A percentile compares a stretch with the other conserved stretches of the same genome.
Conservation (phyloP, 2,888 invertebrate species). For the Theretra japonica region DNA sequence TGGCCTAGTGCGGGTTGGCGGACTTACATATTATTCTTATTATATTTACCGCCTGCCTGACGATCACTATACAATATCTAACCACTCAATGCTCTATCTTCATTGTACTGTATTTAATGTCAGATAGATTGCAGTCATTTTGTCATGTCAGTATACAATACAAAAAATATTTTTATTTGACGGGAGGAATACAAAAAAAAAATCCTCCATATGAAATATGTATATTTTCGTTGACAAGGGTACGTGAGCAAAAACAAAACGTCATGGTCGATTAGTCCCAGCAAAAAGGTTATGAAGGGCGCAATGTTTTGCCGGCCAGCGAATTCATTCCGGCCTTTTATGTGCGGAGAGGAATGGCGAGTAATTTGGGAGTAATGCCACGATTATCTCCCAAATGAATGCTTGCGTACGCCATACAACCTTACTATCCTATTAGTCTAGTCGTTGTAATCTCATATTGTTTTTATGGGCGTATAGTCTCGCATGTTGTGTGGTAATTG, state of each 20-base stretch:
- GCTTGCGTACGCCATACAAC: neutral
- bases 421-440: neutral
- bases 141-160: too few species aligned
- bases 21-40: too few species aligned
- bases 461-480: constrained; percentile 1
- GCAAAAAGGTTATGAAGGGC: constrained; percentile 38
- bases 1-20: too few species aligned
- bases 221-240: constrained; percentile 25
- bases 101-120: too few species aligned
- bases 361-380: constrained; percentile 11
- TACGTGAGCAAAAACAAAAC: constrained; percentile 8
- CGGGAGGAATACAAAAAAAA: too few species aligned
- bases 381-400: constrained; percentile 13
- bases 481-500: constrained; percentile 16
- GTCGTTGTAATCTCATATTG: neutral
- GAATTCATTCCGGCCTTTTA: constrained; percentile 27
- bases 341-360: constrained; percentile 11
- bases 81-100: too few species aligned
- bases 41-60: too few species aligned
- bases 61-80: too few species aligned
- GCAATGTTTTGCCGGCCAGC: constrained; percentile 25
- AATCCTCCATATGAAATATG: neutral
- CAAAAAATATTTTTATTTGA: too few species aligned
- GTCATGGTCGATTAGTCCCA: constrained; percentile 30
- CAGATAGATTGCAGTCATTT: too few species aligned